Conservation (phyloP, 2,797 vertebrate species). For the Sebastes vulpes region DNA sequence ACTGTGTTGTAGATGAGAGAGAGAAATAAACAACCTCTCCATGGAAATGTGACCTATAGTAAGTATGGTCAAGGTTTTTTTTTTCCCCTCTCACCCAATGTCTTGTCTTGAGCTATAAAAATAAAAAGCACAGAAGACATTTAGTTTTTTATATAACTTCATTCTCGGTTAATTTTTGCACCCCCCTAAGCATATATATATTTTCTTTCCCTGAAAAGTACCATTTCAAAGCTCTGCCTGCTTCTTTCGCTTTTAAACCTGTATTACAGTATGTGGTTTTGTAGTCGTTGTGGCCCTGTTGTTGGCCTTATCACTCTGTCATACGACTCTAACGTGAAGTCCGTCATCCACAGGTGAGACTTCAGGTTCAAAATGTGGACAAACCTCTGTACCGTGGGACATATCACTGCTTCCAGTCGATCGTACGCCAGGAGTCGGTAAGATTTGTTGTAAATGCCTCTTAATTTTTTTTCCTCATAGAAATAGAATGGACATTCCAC, state of each 20-base stretch:
- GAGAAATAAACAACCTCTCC: constrained; percentile 91
- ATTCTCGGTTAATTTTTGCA: constrained; percentile 41
- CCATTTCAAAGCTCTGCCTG: constrained; percentile 30
- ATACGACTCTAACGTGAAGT: not conserved
- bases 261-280: constrained; percentile 12
- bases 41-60: constrained; percentile 92
- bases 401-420: constrained; percentile 95
- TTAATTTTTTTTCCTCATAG: not conserved
- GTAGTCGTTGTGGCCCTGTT: constrained; percentile 12
- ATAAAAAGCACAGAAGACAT: constrained; percentile 49
- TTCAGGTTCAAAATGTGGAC: constrained; percentile 95
- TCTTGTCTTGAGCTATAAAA: constrained; percentile 75
- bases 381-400: constrained; percentile 96
- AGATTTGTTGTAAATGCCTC: constrained; percentile 60
- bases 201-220: constrained; percentile 21
- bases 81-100: constrained; percentile 81
- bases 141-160: constrained; percentile 23
- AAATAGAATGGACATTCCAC: not conserved
- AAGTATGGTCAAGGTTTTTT: constrained; percentile 93
- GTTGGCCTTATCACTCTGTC: not conserved
- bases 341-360: constrained; percentile 90
- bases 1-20: constrained; percentile 96
- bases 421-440: constrained; percentile 95
- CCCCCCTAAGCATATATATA: constrained; percentile 27
- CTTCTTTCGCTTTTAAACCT: constrained; percentile 28